Percentiles rank a stretch among this genome's conserved stretches.
These are phyloP conservation scores for Aphodius sticticus DNA, from an alignment of 2,888 invertebrate species.

Conservation along the genomic window DNA sequence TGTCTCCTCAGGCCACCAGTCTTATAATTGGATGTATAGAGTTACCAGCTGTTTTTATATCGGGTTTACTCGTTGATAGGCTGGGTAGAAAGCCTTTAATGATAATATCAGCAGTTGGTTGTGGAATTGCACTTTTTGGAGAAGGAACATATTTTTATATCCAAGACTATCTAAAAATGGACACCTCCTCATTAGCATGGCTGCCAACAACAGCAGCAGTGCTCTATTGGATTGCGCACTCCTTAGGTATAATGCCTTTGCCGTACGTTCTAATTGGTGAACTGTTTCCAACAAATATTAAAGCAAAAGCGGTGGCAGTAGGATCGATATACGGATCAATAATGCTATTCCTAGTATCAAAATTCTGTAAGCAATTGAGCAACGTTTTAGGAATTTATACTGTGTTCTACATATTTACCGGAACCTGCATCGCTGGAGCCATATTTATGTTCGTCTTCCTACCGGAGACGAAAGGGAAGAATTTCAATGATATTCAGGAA, in stretches of 20 bases:
- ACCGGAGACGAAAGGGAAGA: slow-evolving; percentile 71
- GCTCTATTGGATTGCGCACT: slow-evolving; percentile 67
- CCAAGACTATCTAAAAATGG: slow-evolving; percentile 53
- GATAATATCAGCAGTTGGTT: slow-evolving; percentile 64
- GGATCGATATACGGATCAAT: slow-evolving; percentile 66
- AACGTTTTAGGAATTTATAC: slow-evolving; percentile 66
- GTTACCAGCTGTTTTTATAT: slow-evolving; percentile 56
- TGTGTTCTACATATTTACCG: slow-evolving; percentile 67
- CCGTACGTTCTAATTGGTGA: slow-evolving; percentile 71
- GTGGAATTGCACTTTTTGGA: slow-evolving; percentile 62
- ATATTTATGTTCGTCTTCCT: slow-evolving; percentile 66
- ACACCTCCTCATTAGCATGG: slow-evolving; percentile 54
- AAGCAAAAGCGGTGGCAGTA: slow-evolving; percentile 66
- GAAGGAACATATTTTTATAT: slow-evolving; percentile 66
- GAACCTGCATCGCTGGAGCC: slow-evolving; percentile 64
- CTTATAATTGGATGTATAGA: slow-evolving; percentile 65
- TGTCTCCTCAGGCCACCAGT: slow-evolving; percentile 65
- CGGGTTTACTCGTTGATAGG: slow-evolving; percentile 62
- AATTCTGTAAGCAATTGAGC: slow-evolving; percentile 66
- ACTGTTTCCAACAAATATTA: slow-evolving; percentile 70
- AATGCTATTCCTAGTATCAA: slow-evolving; percentile 66
- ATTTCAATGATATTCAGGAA: slow-evolving; percentile 67
- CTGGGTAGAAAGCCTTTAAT: slow-evolving; percentile 65
- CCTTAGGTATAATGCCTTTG: slow-evolving; percentile 67
- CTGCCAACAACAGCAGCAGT: slow-evolving; percentile 65